phyloP scores from a whole-genome alignment of 2,797 vertebrate genomes.

The Artibeus jamaicensis region DNA sequence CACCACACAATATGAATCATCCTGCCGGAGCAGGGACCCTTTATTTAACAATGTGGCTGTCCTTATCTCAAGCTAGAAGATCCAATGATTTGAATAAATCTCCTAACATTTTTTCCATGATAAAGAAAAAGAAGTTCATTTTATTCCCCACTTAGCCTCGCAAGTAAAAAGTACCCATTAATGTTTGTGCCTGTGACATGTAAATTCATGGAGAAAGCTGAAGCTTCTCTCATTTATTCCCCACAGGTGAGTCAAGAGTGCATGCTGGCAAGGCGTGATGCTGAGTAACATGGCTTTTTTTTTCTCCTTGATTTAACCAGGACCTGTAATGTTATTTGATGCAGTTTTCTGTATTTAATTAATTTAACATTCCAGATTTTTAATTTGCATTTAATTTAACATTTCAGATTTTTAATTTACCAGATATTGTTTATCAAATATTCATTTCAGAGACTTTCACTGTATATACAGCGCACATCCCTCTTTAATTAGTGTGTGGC shows the following conservation, averaged over 20 bases:
- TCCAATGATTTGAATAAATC: background rate
- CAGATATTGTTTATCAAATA: constrained; percentile 88
- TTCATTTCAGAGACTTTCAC: constrained; percentile 83
- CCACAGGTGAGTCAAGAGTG: constrained; percentile 66
- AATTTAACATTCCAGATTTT: constrained; percentile 86
- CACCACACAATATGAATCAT: background rate
- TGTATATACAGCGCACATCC: constrained; percentile 79
- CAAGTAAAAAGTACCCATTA: background rate
- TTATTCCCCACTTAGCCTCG: background rate
- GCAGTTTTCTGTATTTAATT: constrained; percentile 84
- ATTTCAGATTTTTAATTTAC: constrained; percentile 87
- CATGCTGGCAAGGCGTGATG: constrained; percentile 45
- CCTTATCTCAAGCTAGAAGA: background rate
- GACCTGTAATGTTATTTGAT: constrained; percentile 81
- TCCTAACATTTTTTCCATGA: background rate
- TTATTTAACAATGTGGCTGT: background rate
- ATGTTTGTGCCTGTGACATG: background rate
- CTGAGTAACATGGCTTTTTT: constrained; percentile 75
- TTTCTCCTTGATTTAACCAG: constrained; percentile 74
- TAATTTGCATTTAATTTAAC: constrained; percentile 88
- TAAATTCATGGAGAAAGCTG: constrained; percentile 35
- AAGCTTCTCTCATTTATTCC: constrained; percentile 43
- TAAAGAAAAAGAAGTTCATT: background rate
- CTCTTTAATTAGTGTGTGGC: constrained; percentile 84
- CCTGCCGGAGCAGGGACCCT: background rate